phyloP scores from a whole-genome alignment of 2,797 vertebrate genomes.

The Pangasius krempfi region DNA sequence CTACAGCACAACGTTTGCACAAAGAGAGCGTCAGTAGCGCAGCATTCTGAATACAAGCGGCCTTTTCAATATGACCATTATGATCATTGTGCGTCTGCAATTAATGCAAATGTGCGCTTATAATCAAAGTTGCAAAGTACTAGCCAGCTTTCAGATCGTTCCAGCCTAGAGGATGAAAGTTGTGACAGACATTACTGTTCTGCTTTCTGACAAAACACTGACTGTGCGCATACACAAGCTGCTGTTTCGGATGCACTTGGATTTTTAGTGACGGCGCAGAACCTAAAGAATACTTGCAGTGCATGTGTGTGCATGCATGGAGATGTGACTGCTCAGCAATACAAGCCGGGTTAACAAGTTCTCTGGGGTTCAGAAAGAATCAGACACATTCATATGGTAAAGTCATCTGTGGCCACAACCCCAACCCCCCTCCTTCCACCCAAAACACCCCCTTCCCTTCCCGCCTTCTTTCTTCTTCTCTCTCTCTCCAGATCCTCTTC shows the following conservation, averaged over 20 bases:
- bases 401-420: conserved; percentile 39
- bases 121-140: not conserved
- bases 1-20: not conserved
- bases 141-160: not conserved
- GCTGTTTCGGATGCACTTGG: conserved; percentile 19
- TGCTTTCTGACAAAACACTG: not conserved
- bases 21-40: not conserved
- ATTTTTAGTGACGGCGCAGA: not conserved
- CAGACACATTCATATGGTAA: conserved; percentile 45
- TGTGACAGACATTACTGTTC: not conserved
- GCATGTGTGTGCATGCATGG: not conserved
- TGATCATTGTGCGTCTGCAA: not conserved
- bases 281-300: conserved; percentile 7
- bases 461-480: not conserved
- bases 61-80: not conserved
- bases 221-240: not conserved
- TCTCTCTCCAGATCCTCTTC: conserved; percentile 5
- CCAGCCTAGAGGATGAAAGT: not conserved
- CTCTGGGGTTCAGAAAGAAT: conserved; percentile 35
- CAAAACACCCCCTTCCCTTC: no score
- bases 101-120: not conserved
- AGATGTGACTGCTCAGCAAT: conserved; percentile 4
- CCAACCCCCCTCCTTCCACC: not conserved
- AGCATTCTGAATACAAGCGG: not conserved
- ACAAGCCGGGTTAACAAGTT: conserved; percentile 35